Conservation (phyloP, 1,140 invertebrate species). For the Aphaenogaster rudis region DNA sequence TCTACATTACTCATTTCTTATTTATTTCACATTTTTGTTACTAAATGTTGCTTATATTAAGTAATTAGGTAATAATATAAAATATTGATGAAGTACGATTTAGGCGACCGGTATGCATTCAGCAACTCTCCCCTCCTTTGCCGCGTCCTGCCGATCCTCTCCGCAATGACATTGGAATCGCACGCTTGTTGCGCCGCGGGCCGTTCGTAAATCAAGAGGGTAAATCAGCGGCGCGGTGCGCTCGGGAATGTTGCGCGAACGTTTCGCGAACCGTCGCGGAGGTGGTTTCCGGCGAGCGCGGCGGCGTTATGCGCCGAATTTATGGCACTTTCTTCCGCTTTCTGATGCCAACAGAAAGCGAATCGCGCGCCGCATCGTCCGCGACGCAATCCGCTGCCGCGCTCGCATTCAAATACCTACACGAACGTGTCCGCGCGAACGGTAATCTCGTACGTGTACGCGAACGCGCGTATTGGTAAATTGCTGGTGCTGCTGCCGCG, state of each 20-base stretch:
- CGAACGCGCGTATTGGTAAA: conserved; percentile 54
- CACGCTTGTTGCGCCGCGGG: conserved; percentile 68
- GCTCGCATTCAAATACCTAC: conserved; percentile 4
- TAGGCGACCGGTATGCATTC: too few species aligned
- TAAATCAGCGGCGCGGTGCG: conserved; percentile 19
- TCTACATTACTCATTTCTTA: too few species aligned
- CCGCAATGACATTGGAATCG: conserved; percentile 57
- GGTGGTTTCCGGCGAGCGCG: conserved; percentile 63
- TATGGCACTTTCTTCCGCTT: conserved; percentile 80
- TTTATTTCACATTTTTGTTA: too few species aligned
- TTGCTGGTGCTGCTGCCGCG: conserved; percentile 60
- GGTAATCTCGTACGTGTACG: not conserved
- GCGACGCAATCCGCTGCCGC: not conserved
- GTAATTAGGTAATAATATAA: too few species aligned
- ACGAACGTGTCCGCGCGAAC: not conserved
- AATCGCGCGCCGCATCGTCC: conserved; percentile 46
- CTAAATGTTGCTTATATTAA: too few species aligned
- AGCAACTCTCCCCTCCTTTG: not conserved
- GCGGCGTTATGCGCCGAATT: conserved; percentile 75
- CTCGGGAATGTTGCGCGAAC: conserved; percentile 35
- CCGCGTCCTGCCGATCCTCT: not conserved
- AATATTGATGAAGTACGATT: too few species aligned
- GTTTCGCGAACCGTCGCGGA: conserved; percentile 35
- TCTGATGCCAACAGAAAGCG: conserved; percentile 78
- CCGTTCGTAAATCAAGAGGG: conserved; percentile 40